Evolutionary conservation across 1,140 invertebrate species (phyloP), one percentile per base, ranked within the genome.

Genomic region (Cydia fagiglandana): DNA sequence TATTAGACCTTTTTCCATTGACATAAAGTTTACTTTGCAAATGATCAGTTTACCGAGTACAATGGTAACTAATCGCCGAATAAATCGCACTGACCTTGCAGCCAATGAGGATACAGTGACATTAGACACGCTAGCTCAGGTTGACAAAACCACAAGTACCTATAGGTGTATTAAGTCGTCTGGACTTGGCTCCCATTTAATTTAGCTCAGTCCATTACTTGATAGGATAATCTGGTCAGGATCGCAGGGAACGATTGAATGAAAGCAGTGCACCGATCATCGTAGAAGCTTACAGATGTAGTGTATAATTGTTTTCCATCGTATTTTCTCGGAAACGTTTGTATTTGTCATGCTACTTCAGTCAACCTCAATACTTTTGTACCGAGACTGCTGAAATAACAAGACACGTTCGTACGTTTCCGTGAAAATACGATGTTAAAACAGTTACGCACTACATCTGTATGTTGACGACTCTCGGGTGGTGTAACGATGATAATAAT

Each of bases 21-120:
- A 0, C 15, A 17, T 56, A 56, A 56, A 17, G n/a, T 47, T 47
- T 47, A 47, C 15, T 53, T 53, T 53, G 17, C 50, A 17, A n/a
- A 53, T 53, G 15, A 17, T 53, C 50, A 53, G 15, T 74, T 74
- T 7, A 68, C 9, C 1, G 20, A 79, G 56, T 61, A 61, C 20
- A 24, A 24, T 24, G 56, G 20, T 61, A 61, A 61, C 17, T 24
- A 61, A 61, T 61, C 9, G 56, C 17, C 20, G 24, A 61, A 61
- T 24, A 61, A 61, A 61, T 61, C 56, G 12, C 17, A 24, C 56
- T 24, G 56, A 24, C 56, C 56, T 61, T 61, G 56, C 9, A 20
- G 20, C 17, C 56, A 61, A 61, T 56, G 15, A 56, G 53, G 12
- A 47, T 47, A 47, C 45, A 47, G 45, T 53, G 50, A 61, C 17